A percentile compares a stretch with the other conserved stretches of the same genome.
Conservation (phyloP, 2,113 vertebrate species). For the Petromus typicus region DNA sequence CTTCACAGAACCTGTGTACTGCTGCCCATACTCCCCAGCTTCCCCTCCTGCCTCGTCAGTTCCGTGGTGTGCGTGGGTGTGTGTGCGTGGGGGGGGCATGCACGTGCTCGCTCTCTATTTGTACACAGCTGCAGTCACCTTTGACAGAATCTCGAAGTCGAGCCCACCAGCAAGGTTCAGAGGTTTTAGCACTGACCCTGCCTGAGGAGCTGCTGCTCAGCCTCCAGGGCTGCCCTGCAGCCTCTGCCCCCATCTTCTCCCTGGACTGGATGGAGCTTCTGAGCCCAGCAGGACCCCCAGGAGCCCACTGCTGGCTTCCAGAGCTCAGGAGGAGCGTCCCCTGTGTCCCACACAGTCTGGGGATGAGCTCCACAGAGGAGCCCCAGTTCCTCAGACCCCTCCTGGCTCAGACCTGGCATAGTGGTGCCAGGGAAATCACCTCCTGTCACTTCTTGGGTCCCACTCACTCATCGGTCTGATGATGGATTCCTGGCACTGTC, state of each 20-base stretch:
- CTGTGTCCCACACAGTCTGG: too few relatives aligned
- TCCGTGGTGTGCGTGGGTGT: not conserved
- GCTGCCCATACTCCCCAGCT: accelerated
- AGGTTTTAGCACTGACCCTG: accelerated
- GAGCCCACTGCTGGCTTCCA: not conserved
- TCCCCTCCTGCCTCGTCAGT: too few relatives aligned
- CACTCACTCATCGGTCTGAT: too few relatives aligned
- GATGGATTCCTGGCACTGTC: accelerated
- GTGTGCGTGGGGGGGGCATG: not conserved
- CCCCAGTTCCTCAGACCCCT: too few relatives aligned
- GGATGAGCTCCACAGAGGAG: accelerated
- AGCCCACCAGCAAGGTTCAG: accelerated
- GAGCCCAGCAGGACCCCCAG: accelerated
- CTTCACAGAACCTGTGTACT: accelerated
- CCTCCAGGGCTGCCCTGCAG: too few relatives aligned
- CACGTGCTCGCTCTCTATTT: accelerated
- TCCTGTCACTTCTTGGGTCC: too few relatives aligned
- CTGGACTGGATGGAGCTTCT: accelerated
- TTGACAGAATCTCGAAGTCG: not conserved
- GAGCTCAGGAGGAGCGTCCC: not conserved
- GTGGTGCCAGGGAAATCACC: accelerated
- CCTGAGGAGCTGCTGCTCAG: accelerated
- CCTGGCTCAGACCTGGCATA: too few relatives aligned
- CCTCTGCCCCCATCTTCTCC: not conserved
- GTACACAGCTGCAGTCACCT: not conserved